Percentiles rank a stretch among this genome's conserved stretches.
Conservation (phyloP, 2,797 vertebrate genomes). For the Rhadinocentrus ornatus region DNA sequence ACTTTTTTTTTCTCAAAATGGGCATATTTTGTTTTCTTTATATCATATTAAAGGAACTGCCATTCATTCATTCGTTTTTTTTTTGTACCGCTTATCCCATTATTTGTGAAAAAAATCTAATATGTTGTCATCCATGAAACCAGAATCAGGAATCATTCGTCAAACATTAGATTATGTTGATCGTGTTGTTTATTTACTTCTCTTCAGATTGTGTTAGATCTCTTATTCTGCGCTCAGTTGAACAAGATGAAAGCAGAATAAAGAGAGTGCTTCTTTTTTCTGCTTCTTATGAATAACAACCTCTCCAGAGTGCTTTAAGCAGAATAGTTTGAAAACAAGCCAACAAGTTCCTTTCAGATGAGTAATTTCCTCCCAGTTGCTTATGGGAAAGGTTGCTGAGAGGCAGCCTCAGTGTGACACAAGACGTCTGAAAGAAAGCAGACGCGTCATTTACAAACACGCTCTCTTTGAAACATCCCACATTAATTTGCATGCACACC, state of each 20-base stretch:
- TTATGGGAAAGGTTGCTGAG: constrained; percentile 49
- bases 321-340: constrained; percentile 52
- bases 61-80: too few relatives aligned
- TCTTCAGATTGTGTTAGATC: not conserved
- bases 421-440: constrained; percentile 49
- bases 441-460: constrained; percentile 15
- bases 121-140: not conserved
- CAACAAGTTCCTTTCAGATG: constrained; percentile 65
- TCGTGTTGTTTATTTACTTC: constrained; percentile 5
- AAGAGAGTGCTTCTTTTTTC: constrained; percentile 20
- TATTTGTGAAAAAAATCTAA: too few relatives aligned
- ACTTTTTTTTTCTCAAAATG: too few relatives aligned
- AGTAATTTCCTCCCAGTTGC: constrained; percentile 78
- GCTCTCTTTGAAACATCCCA: constrained; percentile 20
- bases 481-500: constrained; percentile 34
- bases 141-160: not conserved
- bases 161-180: not conserved
- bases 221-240: not conserved
- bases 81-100: too few relatives aligned
- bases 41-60: too few relatives aligned
- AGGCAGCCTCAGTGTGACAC: constrained; percentile 38
- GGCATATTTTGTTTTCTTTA: too few relatives aligned
- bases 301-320: constrained; percentile 31
- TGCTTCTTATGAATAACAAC: constrained; percentile 31
- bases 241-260: constrained; percentile 25